Evolutionary conservation across 2,113 vertebrate genomes (phyloP), one percentile per base, ranked within the genome.

Genomic region (Pterocles burchelli): DNA sequence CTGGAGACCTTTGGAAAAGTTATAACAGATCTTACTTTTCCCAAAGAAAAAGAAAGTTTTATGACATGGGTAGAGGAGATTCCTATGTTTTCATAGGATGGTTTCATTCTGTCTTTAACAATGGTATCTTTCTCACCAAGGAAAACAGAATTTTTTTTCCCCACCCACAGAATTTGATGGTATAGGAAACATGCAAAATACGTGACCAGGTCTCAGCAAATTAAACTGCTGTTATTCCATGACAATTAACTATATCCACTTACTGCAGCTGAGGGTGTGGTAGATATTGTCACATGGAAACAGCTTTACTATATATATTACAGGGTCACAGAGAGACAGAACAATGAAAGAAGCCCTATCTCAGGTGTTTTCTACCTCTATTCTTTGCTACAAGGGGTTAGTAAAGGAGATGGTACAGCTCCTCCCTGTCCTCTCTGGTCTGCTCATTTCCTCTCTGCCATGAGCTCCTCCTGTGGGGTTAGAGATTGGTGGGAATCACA

Each of bases 1-100:
- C 77, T 84, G 34, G 91, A 96, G 95, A 90, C 83, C 24, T 85
- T 79, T 74, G 52, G 73, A 82, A 93, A 94, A 95, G 70, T 79
- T 94, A 28, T 61, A 89, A 91, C 72, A 90, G 77, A 92, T 89
- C 71, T 76, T 66, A 81, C 61, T 88, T 84, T 68, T 91, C 84
- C 57, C 74, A 80, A 82, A 83, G 34, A 95, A 94, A 81, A 28
- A 59, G 65, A 29, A 89, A 83, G 67, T 78, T 92, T 95, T 80
- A 94, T 70, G 34, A 57, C 67, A 62, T 9, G 45, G 66, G 80
- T 93, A 63, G 83, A 80, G 33, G 38, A 88, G 76, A 94, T 34
- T 52, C 59, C 73, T 82, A 2, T 9, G 36, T 49, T 89, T 91
- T 66, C 57, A 48, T 21, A 90, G 59, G 20, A 63, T 8, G n/a